Percentiles rank a stretch among this genome's conserved stretches.
phyloP scores from a whole-genome alignment of 2,888 invertebrate genomes.

The Sipha maydis region DNA sequence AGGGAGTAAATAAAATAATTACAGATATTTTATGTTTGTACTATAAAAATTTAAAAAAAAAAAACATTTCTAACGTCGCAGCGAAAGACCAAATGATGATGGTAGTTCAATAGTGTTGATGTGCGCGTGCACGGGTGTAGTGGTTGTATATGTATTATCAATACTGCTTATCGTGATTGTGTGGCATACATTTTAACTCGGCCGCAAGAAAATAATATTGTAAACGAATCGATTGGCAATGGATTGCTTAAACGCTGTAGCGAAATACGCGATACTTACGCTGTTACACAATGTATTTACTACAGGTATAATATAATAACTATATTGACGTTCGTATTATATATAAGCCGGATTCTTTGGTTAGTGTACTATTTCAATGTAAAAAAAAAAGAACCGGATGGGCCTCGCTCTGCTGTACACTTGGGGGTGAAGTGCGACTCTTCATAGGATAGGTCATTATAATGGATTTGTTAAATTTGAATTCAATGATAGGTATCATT shows the following conservation, averaged over 20 bases:
- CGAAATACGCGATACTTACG: not conserved
- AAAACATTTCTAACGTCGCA: no score
- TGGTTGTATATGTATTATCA: not conserved
- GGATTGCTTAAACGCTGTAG: not conserved
- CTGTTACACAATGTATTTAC: not conserved
- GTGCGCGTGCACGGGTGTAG: not conserved
- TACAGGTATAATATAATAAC: not conserved
- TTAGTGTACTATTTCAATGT: no score
- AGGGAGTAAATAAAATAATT: not conserved
- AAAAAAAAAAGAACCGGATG: no score
- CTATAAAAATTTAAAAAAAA: not conserved
- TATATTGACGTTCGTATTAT: no score
- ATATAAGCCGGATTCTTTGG: no score
- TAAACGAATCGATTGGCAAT: not conserved
- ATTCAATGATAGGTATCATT: no score
- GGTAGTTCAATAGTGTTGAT: not conserved
- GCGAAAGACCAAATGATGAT: no score
- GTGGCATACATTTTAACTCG: not conserved
- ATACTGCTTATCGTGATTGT: not conserved
- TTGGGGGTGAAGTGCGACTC: no score
- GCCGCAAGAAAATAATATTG: not conserved
- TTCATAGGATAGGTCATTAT: no score
- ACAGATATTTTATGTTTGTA: not conserved
- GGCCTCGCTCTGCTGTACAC: no score
- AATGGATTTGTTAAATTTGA: no score